phyloP scores from a whole-genome alignment of 2,888 invertebrate species.

The Euclidia mi region DNA sequence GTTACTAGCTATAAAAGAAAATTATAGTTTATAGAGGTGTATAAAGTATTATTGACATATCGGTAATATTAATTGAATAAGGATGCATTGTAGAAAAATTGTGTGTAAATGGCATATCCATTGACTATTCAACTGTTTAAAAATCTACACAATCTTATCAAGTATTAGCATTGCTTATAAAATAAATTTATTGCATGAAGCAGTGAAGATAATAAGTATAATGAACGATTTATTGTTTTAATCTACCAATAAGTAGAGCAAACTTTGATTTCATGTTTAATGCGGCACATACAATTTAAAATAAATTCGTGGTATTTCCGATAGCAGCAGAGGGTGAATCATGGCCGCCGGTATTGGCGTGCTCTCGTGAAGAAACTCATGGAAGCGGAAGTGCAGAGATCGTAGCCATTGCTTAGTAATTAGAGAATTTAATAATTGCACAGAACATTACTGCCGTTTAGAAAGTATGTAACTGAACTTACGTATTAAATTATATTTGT shows the following conservation, averaged over 20 bases:
- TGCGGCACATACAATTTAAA: background rate
- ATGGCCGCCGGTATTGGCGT: conserved; percentile 31
- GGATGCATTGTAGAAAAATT: no score
- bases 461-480: conserved; percentile 27
- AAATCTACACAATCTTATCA: no score
- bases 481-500: conserved; percentile 2
- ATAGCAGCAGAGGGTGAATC: conserved; percentile 10
- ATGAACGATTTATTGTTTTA: no score
- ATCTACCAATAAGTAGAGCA: background rate
- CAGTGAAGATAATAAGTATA: no score
- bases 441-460: conserved; percentile 20
- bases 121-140: no score
- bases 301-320: conserved; percentile 4
- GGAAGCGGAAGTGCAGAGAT: conserved; percentile 48
- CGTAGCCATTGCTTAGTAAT: conserved; percentile 36
- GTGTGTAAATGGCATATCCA: no score
- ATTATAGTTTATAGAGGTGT: no score
- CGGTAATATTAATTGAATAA: no score
- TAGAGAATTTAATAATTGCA: conserved; percentile 29
- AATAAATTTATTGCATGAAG: no score
- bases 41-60: no score
- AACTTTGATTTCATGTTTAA: background rate
- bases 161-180: no score
- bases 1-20: no score
- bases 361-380: conserved; percentile 46